Conservation (phyloP, 2,113 vertebrate genomes). For the Monopterus albus region DNA sequence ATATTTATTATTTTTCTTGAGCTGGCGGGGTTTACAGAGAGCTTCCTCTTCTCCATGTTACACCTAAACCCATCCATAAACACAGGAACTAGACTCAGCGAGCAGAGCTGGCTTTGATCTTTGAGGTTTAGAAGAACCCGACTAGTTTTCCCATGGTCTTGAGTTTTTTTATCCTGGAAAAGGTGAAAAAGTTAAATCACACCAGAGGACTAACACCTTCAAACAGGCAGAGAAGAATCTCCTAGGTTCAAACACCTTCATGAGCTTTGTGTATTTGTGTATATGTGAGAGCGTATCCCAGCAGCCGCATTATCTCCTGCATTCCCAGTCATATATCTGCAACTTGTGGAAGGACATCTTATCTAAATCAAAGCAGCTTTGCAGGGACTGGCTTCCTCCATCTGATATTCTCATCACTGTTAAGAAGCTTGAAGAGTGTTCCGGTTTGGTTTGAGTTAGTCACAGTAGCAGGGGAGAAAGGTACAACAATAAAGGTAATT, state of each 20-base stretch:
- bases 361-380: slow-evolving; percentile 62
- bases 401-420: slow-evolving; percentile 68
- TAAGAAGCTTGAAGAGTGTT: slow-evolving; percentile 24
- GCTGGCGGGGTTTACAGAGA: too few relatives aligned
- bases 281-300: not conserved
- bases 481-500: not conserved
- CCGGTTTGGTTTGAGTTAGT: slow-evolving; percentile 54
- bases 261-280: slow-evolving; percentile 10
- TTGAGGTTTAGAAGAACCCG: slow-evolving; percentile 6
- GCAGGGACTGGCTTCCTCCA: slow-evolving; percentile 26
- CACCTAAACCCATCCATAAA: slow-evolving; percentile 20
- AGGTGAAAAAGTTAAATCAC: slow-evolving; percentile 38
- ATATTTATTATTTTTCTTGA: too few relatives aligned
- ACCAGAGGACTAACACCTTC: slow-evolving; percentile 35
- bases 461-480: slow-evolving; percentile 33
- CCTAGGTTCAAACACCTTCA: slow-evolving; percentile 20
- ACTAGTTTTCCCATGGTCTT: slow-evolving; percentile 51
- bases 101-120: slow-evolving; percentile 47
- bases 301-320: not conserved
- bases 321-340: slow-evolving; percentile 36
- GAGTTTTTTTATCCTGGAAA: slow-evolving; percentile 13
- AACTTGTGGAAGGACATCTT: slow-evolving; percentile 21
- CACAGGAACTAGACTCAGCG: slow-evolving; percentile 1
- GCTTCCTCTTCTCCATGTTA: slow-evolving; percentile 5
- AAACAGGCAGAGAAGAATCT: slow-evolving; percentile 46